Conservation (phyloP, 2,797 vertebrate genomes). For the Coregonus suidteri region DNA sequence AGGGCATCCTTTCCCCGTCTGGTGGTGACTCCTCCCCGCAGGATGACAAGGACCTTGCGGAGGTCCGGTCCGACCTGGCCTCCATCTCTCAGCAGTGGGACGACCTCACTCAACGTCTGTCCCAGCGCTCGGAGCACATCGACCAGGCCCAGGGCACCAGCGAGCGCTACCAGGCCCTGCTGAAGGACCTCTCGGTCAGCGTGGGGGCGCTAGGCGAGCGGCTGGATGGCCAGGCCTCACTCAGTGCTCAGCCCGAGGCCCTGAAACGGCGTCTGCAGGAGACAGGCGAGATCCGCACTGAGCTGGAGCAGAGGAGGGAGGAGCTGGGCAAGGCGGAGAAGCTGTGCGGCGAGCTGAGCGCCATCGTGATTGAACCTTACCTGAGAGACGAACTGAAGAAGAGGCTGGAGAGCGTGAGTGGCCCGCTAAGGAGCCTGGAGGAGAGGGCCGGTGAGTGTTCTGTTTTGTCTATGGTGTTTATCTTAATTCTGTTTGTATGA, state of each 20-base stretch:
- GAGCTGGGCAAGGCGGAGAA: constrained; percentile 84
- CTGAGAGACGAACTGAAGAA: constrained; percentile 95
- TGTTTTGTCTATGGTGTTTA: neutral
- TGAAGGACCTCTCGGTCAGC: constrained; percentile 86
- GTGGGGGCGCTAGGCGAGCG: constrained; percentile 81
- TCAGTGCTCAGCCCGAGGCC: constrained; percentile 91
- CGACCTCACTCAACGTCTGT: constrained; percentile 82
- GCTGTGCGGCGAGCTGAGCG: constrained; percentile 86
- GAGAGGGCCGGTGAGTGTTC: constrained; percentile 86
- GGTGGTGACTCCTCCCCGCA: constrained; percentile 72
- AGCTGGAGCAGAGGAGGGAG: constrained; percentile 83
- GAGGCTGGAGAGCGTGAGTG: constrained; percentile 86
- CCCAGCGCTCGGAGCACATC: constrained; percentile 86
- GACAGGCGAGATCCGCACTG: constrained; percentile 91
- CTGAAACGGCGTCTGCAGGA: constrained; percentile 91
- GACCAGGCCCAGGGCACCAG: constrained; percentile 92
- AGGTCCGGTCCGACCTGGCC: constrained; percentile 85
- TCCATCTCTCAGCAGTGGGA: constrained; percentile 89
- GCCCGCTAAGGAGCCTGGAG: constrained; percentile 89
- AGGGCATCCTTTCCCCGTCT: constrained; percentile 83
- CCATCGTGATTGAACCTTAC: constrained; percentile 92
- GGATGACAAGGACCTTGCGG: constrained; percentile 75
- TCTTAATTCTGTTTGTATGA: neutral
- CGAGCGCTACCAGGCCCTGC: constrained; percentile 85
- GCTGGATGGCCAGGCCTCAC: constrained; percentile 83